Base-by-base conservation (phyloP, 1,140 invertebrate genomes). In the Patella vulgata region DNA sequence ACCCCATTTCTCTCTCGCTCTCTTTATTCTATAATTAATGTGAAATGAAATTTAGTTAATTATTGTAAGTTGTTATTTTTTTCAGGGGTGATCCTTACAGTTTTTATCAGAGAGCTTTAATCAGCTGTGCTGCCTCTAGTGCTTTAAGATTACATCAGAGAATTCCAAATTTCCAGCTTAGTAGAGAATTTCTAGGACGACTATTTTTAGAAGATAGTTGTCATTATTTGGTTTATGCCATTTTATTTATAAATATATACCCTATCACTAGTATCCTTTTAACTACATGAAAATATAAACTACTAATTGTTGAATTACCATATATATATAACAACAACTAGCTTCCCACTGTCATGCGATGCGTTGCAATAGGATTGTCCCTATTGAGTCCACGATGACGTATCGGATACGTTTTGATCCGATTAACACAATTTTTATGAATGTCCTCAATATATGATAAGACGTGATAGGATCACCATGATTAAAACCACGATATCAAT, bases 191-290 rank as follows among this genome's bases (percentile, higher is more conserved):
- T 82, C 83, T 97, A 31, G 86, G 88, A 12, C 82, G 87, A 8
- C 82, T 99, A 58, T 86, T 97, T 64, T 74, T 90, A 43, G 97
- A 99, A 84, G 97, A 99, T 86, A 96, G 94, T 59, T 95, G 93
- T 70, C 97, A 99, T 83, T 98, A 99, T 81, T 86, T 99, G 54
- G 90, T 98, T 81, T 99, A 93, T 84, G 94, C 94, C 12, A 82
- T 97, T 48, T 94, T 98, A 73, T 98, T 98, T 82, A 87, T 97
- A 66, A 95, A 93, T 83, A 91, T 91, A 36, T 87, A 90, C 54
- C 95, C 96, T 28, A 89, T 96, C 50, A 90, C 94, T 69, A 87
- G 92, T 95, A 94, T 92, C 83, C 85, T 87, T 88, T 86, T 5
- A 21, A 23, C 3, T 5, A n/a, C 6, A 14, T 6, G 21, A 0